Evolutionary conservation across 2,797 vertebrate genomes (phyloP), one percentile per base, ranked within the genome.

Genomic region (Percopsis omiscomaycus): DNA sequence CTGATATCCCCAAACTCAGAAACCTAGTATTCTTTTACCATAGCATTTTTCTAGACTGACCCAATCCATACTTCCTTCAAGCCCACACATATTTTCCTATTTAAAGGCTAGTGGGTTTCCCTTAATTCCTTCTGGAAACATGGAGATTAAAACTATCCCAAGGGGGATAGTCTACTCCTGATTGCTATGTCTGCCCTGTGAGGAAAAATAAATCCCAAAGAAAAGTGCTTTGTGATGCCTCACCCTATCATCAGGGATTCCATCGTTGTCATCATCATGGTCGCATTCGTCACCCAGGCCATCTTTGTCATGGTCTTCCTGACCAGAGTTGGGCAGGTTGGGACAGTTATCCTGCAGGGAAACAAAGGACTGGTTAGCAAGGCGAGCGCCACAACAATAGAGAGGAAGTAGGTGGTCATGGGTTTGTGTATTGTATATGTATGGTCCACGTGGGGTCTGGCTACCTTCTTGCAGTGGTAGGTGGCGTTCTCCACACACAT

Each of bases 251-350:
- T 99, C 97, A 82, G 93, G 91, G 83, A 98, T 97, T 68, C 94
- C 87, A 84, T 99, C 98, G 54, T 98, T 96, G 68, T 99, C 98
- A 72, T 99, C 98, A 61, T 99, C 98, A 0, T 64, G 80, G 83
- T 99, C 98, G 81, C 98, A 99, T 85, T 98, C 98, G 83, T 99
- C 98, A 15, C 98, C 98, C 49, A 93, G 89, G 64, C 97, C 97
- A 68, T 99, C 98, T 84, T 96, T 98, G 91, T 99, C 98, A 2
- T 99, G 94, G 86, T 99, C 98, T 91, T 99, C 98, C 82, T 99
- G 98, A n/a, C 98, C 98, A 22, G 98, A 99, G 89, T 99, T 99
- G 73, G 98, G 98, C 74, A 99, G 94, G 74, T 87, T 95, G 73
- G 96, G 98, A 81, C 98, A 99, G 75, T 99, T 99, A 86, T 99